phyloP scores from a whole-genome alignment of 2,113 vertebrate species.

The Manacus vitellinus region DNA sequence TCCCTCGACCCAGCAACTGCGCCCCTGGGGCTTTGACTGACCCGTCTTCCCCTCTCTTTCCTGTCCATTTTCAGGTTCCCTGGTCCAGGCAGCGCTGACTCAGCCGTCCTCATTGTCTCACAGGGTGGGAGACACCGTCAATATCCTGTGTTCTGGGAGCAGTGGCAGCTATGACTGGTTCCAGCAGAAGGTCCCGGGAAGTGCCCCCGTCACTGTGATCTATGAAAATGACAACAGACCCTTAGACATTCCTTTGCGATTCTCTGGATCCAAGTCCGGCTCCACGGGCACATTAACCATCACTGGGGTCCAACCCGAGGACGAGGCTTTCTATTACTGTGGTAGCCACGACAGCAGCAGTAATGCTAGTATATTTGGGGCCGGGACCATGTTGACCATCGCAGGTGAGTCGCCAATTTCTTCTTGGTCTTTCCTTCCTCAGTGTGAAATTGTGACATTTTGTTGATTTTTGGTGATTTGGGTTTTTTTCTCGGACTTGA shows the following conservation, averaged over 20 bases:
- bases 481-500: neutral
- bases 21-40: neutral
- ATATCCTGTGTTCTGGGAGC: neutral
- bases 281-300: neutral
- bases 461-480: neutral
- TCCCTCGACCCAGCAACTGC: neutral
- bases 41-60: neutral
- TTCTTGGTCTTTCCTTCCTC: neutral
- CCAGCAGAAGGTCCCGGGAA: neutral
- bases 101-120: neutral
- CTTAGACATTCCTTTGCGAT: neutral
- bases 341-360: fast-evolving
- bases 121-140: neutral
- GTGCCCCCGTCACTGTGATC: neutral
- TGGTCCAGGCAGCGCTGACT: neutral
- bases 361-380: neutral
- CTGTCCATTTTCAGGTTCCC: neutral
- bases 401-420: slow-evolving; percentile 35
- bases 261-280: fast-evolving
- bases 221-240: fast-evolving
- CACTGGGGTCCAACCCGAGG: neutral
- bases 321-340: neutral
- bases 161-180: neutral
- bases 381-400: neutral
- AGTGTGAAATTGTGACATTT: neutral